Evolutionary conservation across 2,113 vertebrate genomes (phyloP), one percentile per base, ranked within the genome.

Genomic region (Neotragus pygmaeus): DNA sequence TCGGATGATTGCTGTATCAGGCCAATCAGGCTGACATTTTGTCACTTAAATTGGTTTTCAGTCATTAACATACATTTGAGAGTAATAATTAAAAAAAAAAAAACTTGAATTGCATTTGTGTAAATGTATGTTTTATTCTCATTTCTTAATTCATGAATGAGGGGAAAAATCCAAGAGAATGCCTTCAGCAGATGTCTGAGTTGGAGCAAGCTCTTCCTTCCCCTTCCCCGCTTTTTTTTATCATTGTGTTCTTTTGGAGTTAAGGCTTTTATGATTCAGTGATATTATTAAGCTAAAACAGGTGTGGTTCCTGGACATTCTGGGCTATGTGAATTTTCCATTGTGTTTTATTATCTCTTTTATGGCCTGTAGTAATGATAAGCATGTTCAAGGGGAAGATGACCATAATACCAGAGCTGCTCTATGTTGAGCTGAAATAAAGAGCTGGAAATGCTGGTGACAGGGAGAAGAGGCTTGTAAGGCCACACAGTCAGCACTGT

Each of bases 201-300:
- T 13, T 66, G 77, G 47, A 95, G 91, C 10, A 96, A 89, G 36
- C 5, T 86, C 39, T 73, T 86, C 30, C 10, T 14, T n/a, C 5
- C 30, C 15, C 27, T 33, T 33, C 4, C 45, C 15, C 15, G 2
- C 15, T 0, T 28, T 17, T 73, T 73, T 78, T 78, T 90, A 97
- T 83, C 51, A 87, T 17, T 60, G 51, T 94, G 77, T 83, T 97
- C 82, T 91, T 96, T 94, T n/a, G 21, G 82, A 95, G 58, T 97
- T 64, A 92, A 89, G 60, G 92, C 39, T 78, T 88, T 85, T 91
- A 66, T 90, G 70, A 94, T 87, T 82, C 45, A 47, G 62, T 64
- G 82, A 89, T 97, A 82, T 25, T 49, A 87, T 75, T 95, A 96
- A 96, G 82, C 77, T 25, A 58, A 97, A 97, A 83, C 78, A 96